Evolutionary conservation across 2,797 vertebrate species (phyloP), one percentile per base, ranked within the genome.

Genomic region (Typhlichthys subterraneus): DNA sequence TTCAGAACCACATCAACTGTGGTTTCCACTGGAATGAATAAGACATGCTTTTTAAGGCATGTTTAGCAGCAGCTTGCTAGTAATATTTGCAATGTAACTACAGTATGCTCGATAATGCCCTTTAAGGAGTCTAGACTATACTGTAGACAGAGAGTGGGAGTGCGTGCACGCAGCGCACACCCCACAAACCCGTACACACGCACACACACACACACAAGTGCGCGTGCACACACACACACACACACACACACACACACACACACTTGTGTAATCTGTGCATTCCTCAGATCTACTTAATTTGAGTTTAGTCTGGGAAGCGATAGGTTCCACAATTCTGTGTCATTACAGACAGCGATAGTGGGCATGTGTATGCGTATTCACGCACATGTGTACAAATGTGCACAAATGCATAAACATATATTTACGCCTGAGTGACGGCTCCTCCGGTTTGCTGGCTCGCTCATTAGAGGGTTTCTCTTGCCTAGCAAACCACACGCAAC

Each of bases 61-160:
- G 23, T 23, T 23, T 3, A 23, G 23, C 23, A 23, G 23, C 23
- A 23, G 23, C 23, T 23, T 23, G 23, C 23, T 23, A 23, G 23
- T 23, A 23, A 23, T 23, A 23, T 23, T 23, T 23, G 23, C 23
- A 23, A 23, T 23, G 23, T 23, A 38, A 38, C 33, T 38, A 38
- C 33, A 38, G 33, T 9, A 6, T 7, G 33, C 8, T 38, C 33
- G 8, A 38, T 38, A 38, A 0, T 23, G 23, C 33, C 33, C 33
- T 38, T 38, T 38, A 38, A 38, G 33, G 8, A 38, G 88, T 88
- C 85, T 89, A 89, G 85, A 88, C 86, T 49, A 23, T 23, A 56
- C 56, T 57, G 58, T 51, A 73, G 76, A 77, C 68, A 63, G 61
- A 69, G 33, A 50, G 71, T 75, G 66, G 68, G 75, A 76, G 80